Evolutionary conservation across 2,888 invertebrate genomes (phyloP), one percentile per base, ranked within the genome.

Genomic region (Orchestes rusci): DNA sequence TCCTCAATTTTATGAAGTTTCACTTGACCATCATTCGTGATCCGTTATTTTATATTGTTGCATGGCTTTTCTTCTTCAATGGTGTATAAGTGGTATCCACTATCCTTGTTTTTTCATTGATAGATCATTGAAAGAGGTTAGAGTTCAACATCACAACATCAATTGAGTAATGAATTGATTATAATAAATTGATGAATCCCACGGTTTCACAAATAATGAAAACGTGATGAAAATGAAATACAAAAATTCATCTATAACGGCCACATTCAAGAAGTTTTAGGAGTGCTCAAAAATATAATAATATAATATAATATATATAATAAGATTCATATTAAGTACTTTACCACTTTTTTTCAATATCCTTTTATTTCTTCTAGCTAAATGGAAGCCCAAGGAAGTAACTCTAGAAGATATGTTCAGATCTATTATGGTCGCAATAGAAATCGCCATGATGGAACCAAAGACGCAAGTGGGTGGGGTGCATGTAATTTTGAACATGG

Each of bases 391-490:
- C 16, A 50, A 45, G 28, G 71, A 77, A 43, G 76, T 84, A 10
- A 67, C 75, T 0, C 56, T 86, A 23, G 68, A 73, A 1, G 81
- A 86, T 52, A 70, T 87, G 41, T 84, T 86, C 60, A 77, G 80
- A 41, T 77, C 80, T 1, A 72, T 82, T 16, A 81, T 86, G 61
- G 63, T 87, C 48, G 73, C 77, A 0, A 67, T 88, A 39, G 80
- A 84, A 63, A 79, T 82, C 0, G 85, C 85, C 0, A 80, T 86
- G 75, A 72, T 74, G n/a, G 89, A 90, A 62, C 84, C 86, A 0
- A 71, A 70, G 54, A 85, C 88, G 0, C 89, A 89, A 70, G 77
- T 89, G 43, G 75, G 76, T 47, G 89, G 89, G 0, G 80, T 80
- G 10, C 72, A 80, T 43, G 80, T 84, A 13, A 75, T 89, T 29